These are phyloP conservation scores for Drosophila nebulosa DNA, from an alignment of 1,140 invertebrate species.

Conservation along the genomic window DNA sequence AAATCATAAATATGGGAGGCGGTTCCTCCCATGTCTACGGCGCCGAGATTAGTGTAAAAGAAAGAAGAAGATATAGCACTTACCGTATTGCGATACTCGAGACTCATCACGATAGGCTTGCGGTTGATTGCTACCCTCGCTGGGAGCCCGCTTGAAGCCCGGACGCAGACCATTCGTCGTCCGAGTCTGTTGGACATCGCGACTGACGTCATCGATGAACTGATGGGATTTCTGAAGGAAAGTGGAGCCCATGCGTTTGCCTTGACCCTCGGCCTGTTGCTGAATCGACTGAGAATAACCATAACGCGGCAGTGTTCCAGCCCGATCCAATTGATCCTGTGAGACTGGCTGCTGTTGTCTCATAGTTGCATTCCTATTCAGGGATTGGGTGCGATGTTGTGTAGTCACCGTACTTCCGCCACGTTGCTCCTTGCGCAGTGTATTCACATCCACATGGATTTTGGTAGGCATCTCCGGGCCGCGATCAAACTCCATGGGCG, in stretches of 20 bases:
- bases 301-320: conserved; percentile 84
- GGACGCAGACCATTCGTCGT: conserved; percentile 81
- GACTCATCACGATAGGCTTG: conserved; percentile 88
- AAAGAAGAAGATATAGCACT: conserved; percentile 59
- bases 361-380: conserved; percentile 66
- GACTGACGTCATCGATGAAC: conserved; percentile 86
- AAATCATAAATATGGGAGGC: conserved; percentile 11
- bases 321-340: conserved; percentile 80
- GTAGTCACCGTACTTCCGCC: conserved; percentile 60
- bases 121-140: conserved; percentile 80
- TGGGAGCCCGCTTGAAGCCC: conserved; percentile 82
- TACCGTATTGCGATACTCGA: conserved; percentile 87
- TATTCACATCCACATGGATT: conserved; percentile 66
- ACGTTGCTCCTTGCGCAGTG: conserved; percentile 60
- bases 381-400: conserved; percentile 57
- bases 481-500: conserved; percentile 85
- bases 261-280: conserved; percentile 80
- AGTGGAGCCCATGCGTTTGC: conserved; percentile 85
- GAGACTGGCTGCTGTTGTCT: conserved; percentile 40
- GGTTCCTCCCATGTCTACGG: conserved; percentile 16
- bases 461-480: conserved; percentile 82
- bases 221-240: conserved; percentile 88
- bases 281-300: conserved; percentile 81
- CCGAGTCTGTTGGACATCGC: conserved; percentile 82
- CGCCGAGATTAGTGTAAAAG: conserved; percentile 7